Evolutionary conservation across 2,888 invertebrate species (phyloP), one percentile per base, ranked within the genome.

Genomic region (Drosophila silvestris): DNA sequence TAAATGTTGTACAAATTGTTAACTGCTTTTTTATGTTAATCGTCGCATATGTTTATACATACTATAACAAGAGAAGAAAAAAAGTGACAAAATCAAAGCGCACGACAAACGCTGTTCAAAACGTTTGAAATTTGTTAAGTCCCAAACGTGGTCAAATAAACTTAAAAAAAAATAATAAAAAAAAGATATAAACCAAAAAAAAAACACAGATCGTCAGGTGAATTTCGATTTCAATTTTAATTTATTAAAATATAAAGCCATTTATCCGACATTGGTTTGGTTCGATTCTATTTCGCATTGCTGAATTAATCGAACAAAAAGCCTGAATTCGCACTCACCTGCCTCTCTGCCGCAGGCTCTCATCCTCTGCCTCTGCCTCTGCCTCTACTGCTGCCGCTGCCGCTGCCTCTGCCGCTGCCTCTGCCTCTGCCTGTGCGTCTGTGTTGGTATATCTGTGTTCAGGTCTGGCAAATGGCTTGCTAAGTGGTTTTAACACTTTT

Each of bases 401-500:
- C 5, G 1, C 50, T 58, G 58, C 28, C 2, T 0, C 39, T 56
- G 37, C 5, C 16, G 0, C 16, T 37, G 16, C 37, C 9, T 7
- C 39, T 56, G 41, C 32, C 30, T n/a, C 50, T 50, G 59, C 41
- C 19, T 5, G n/a, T 26, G 22, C 50, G 41, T 44, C 26, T 61
- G 70, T 58, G 61, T 68, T 41, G 72, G 71, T 44, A 26, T 53
- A 12, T 44, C 26, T 41, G 58, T 39, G 58, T 35, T 32, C 30
- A 61, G 61, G 54, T 69, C 84, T 77, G 81, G 85, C 86, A 85
- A 85, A 85, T 85, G 89, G 82, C 84, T 87, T 83, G 88, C 84
- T 91, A 91, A 91, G 90, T 91, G 92, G 87, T 87, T 92, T 92
- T 91, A 92, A 92, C 92, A 90, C 90, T 89, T 91, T 91, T 89